These are phyloP conservation scores for Schrankia costaestrigalis DNA, from an alignment of 2,888 invertebrate genomes.

Conservation along the genomic window DNA sequence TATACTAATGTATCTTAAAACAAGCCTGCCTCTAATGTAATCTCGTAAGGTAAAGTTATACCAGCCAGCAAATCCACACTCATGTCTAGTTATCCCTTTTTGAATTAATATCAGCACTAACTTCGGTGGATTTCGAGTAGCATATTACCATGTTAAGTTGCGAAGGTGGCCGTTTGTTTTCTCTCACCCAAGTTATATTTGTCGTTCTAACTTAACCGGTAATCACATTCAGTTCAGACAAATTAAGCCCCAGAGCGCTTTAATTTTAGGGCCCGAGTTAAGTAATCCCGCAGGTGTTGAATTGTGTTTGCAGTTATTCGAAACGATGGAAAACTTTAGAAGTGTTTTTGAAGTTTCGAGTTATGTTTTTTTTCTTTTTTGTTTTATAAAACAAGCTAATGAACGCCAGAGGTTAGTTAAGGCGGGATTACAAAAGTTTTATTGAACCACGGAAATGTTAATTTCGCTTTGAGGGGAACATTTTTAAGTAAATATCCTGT, in stretches of 20 bases:
- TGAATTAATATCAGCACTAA: constrained; percentile 21
- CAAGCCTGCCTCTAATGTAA: too few relatives aligned
- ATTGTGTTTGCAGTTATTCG: constrained; percentile 52
- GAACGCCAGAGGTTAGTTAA: constrained; percentile 16
- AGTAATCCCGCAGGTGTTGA: constrained; percentile 54
- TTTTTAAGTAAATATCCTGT: neutral
- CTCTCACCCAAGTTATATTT: constrained; percentile 41
- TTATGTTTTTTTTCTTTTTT: constrained; percentile 33
- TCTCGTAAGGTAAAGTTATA: constrained; percentile 12
- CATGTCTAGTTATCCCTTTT: constrained; percentile 21
- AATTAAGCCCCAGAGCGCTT: constrained; percentile 48
- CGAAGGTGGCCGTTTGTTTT: constrained; percentile 45
- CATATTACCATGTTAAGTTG: constrained; percentile 35
- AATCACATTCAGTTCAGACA: constrained; percentile 51
- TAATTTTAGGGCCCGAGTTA: constrained; percentile 40
- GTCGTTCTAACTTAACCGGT: constrained; percentile 47
- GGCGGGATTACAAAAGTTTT: constrained; percentile 33
- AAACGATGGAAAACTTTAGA: constrained; percentile 47
- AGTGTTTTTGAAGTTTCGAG: constrained; percentile 34
- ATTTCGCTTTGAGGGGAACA: neutral
- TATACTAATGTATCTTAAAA: too few relatives aligned
- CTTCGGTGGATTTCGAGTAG: constrained; percentile 15
- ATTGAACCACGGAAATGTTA: constrained; percentile 1
- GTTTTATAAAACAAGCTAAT: constrained; percentile 30
- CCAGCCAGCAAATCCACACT: constrained; percentile 20